A percentile compares a stretch with the other conserved stretches of the same genome.
Evolutionary conservation across 2,888 invertebrate genomes (phyloP).

Genomic region (Drepana falcataria): DNA sequence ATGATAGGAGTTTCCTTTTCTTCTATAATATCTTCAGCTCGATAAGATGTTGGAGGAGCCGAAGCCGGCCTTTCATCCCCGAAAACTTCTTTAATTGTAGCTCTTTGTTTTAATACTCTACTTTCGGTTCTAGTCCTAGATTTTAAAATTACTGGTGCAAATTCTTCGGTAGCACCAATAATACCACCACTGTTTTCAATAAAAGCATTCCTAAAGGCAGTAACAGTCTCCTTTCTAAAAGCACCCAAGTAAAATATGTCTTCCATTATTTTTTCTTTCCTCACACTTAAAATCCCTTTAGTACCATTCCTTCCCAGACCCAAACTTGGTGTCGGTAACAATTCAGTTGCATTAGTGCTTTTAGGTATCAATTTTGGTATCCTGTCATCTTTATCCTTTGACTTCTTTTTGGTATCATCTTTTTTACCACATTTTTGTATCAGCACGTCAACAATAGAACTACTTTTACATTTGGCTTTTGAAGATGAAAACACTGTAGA

Average conservation of each 20-base stretch:
- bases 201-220: slow-evolving; percentile 82
- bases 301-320: slow-evolving; percentile 58
- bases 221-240: slow-evolving; percentile 83
- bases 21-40: slow-evolving; percentile 57
- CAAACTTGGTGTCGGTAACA: slow-evolving; percentile 82
- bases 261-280: slow-evolving; percentile 72
- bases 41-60: slow-evolving; percentile 85
- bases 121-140: slow-evolving; percentile 88
- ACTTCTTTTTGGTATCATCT: slow-evolving; percentile 75
- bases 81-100: slow-evolving; percentile 90
- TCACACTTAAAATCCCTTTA: slow-evolving; percentile 59
- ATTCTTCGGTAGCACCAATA: slow-evolving; percentile 78
- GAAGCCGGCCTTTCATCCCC: slow-evolving; percentile 89
- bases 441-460: slow-evolving; percentile 82
- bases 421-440: slow-evolving; percentile 82
- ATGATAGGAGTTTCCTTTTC: slow-evolving; percentile 40
- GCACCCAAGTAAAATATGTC: slow-evolving; percentile 81
- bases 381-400: slow-evolving; percentile 77
- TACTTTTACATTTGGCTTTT: slow-evolving; percentile 64
- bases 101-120: slow-evolving; percentile 83
- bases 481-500: slow-evolving; percentile 82
- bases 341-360: slow-evolving; percentile 72
- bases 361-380: slow-evolving; percentile 78
- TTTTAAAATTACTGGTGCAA: slow-evolving; percentile 84
- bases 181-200: slow-evolving; percentile 80